phyloP scores from a whole-genome alignment of 2,888 invertebrate species.

The Theristus sp. region DNA sequence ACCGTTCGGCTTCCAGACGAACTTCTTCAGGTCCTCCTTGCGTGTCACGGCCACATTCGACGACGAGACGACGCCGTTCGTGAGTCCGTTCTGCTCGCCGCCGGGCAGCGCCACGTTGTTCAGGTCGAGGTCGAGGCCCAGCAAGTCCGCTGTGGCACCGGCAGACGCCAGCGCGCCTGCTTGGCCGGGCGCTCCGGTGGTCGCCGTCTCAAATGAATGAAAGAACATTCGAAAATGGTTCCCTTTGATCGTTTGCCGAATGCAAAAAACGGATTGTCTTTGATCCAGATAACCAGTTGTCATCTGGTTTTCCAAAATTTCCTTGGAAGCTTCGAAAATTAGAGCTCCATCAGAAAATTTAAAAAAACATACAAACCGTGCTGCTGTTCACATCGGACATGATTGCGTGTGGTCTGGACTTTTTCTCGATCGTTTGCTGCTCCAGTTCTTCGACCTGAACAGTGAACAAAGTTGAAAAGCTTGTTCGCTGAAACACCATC shows the following conservation, averaged over 20 bases:
- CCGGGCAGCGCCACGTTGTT: neutral
- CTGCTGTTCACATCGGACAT: slow-evolving; percentile 12
- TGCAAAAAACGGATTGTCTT: too few species aligned
- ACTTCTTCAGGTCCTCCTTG: slow-evolving; percentile 70
- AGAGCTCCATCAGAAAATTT: neutral
- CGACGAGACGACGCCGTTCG: neutral
- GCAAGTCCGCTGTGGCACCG: slow-evolving; percentile 9
- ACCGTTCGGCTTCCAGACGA: slow-evolving; percentile 84
- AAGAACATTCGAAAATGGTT: too few species aligned
- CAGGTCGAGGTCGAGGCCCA: slow-evolving; percentile 32
- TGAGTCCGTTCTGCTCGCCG: neutral
- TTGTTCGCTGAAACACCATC: too few species aligned
- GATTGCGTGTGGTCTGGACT: slow-evolving; percentile 20
- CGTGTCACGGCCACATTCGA: slow-evolving; percentile 2
- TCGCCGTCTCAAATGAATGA: slow-evolving; percentile 1
- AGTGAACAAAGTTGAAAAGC: too few species aligned
- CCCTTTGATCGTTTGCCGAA: too few species aligned
- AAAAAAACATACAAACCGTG: neutral
- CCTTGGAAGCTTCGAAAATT: neutral
- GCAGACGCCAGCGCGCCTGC: too few species aligned
- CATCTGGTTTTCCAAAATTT: too few species aligned
- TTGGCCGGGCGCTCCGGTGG: slow-evolving; percentile 4
- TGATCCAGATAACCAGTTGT: too few species aligned
- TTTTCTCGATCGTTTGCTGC: slow-evolving; percentile 20
- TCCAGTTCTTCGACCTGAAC: slow-evolving; percentile 53